Conservation (phyloP, 2,888 invertebrate genomes). For the Aphodius granarius region DNA sequence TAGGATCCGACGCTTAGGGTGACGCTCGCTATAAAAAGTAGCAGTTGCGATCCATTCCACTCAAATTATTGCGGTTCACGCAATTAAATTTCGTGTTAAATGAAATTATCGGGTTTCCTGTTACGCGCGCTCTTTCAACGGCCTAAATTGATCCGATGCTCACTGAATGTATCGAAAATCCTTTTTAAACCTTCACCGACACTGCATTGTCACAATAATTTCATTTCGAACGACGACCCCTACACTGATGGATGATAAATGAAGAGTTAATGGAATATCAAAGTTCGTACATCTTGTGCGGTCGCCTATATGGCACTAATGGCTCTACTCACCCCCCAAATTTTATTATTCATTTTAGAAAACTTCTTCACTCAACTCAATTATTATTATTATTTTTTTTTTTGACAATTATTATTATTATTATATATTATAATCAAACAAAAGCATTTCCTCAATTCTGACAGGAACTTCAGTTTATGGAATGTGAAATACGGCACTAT, state of each 20-base stretch:
- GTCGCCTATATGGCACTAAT: neutral
- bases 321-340: neutral
- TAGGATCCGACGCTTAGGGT: conserved; percentile 46
- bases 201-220: neutral
- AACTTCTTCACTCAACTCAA: neutral
- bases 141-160: conserved; percentile 13
- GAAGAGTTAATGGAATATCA: neutral
- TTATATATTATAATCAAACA: too few species aligned
- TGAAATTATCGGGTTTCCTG: conserved; percentile 33
- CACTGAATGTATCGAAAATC: neutral
- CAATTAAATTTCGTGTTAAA: conserved; percentile 48
- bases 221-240: neutral
- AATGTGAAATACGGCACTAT: too few species aligned
- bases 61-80: conserved; percentile 46
- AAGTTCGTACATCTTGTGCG: neutral
- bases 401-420: too few species aligned
- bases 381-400: too few species aligned
- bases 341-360: neutral
- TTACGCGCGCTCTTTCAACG: conserved; percentile 9
- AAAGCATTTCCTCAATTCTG: too few species aligned
- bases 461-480: too few species aligned
- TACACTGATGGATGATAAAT: neutral
- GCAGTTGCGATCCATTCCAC: conserved; percentile 46
- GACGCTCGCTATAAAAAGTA: conserved; percentile 51
- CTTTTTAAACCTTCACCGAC: neutral